phyloP scores from a whole-genome alignment of 2,113 vertebrate genomes.

The Egretta garzetta region DNA sequence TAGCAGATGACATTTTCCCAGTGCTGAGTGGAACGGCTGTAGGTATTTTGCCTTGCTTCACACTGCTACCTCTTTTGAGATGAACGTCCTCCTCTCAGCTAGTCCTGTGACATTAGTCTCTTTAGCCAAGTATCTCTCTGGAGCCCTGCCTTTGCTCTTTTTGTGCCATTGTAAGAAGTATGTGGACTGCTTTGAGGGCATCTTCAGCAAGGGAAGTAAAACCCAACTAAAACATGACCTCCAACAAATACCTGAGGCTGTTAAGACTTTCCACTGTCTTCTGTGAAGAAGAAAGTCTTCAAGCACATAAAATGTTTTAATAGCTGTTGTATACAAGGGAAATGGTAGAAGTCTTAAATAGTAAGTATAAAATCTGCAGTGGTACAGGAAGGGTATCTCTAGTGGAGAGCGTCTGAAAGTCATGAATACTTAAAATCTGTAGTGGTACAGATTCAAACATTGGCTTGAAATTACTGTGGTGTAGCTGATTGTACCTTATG shows the following conservation, averaged over 20 bases:
- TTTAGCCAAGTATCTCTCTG: not conserved
- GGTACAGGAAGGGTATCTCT: not conserved
- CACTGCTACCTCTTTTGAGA: not conserved
- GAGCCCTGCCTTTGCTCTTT: not conserved
- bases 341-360: not conserved
- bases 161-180: not conserved
- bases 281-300: not conserved
- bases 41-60: not conserved
- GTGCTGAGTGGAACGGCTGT: not conserved
- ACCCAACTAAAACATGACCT: not conserved
- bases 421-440: not conserved
- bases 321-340: not conserved
- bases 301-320: not conserved
- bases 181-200: fast-evolving
- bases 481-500: not conserved
- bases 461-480: not conserved
- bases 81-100: not conserved
- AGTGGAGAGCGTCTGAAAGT: not conserved
- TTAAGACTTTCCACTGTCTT: not conserved
- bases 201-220: not conserved
- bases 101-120: not conserved
- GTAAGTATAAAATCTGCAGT: not conserved
- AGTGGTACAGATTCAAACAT: not conserved
- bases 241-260: not conserved
- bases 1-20: not conserved